phyloP scores from a whole-genome alignment of 1,140 invertebrate genomes.

The Anagrus nilaparvatae region DNA sequence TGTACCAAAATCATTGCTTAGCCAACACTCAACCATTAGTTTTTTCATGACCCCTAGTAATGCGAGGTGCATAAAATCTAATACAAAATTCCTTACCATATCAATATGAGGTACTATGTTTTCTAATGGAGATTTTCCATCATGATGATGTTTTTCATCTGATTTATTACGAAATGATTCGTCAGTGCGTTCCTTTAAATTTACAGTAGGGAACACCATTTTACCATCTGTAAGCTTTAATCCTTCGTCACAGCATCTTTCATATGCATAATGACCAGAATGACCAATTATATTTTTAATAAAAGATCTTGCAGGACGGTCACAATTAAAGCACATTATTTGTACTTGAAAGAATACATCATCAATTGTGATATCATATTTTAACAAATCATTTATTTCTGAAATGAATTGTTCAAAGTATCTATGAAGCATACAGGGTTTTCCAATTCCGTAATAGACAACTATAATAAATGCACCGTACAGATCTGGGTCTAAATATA shows the following conservation, averaged over 20 bases:
- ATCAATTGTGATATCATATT: constrained; percentile 8
- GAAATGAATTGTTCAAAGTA: constrained; percentile 7
- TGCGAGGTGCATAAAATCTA: constrained; percentile 8
- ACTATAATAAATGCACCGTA: constrained; percentile 14
- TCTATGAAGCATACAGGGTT: constrained; percentile 7
- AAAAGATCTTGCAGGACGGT: constrained; percentile 14
- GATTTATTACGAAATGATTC: constrained; percentile 3
- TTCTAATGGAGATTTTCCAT: background rate
- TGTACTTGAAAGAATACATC: constrained; percentile 1
- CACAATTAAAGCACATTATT: constrained; percentile 7
- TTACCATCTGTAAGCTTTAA: background rate
- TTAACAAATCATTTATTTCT: constrained; percentile 10
- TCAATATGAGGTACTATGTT: background rate
- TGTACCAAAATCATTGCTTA: background rate
- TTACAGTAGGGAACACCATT: constrained; percentile 2
- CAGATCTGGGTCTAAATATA: constrained; percentile 6
- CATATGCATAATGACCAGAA: constrained; percentile 12
- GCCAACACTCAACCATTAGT: background rate
- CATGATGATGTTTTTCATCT: constrained; percentile 8
- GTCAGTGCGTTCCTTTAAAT: constrained; percentile 4
- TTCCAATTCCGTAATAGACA: constrained; percentile 11
- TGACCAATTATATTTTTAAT: constrained; percentile 17
- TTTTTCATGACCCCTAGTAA: constrained; percentile 1
- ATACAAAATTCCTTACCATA: constrained; percentile 1
- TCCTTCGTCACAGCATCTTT: constrained; percentile 10